Percentiles rank a stretch among this genome's conserved stretches.
Conservation (phyloP, 2,797 vertebrate genomes). For the Allobates femoralis region DNA sequence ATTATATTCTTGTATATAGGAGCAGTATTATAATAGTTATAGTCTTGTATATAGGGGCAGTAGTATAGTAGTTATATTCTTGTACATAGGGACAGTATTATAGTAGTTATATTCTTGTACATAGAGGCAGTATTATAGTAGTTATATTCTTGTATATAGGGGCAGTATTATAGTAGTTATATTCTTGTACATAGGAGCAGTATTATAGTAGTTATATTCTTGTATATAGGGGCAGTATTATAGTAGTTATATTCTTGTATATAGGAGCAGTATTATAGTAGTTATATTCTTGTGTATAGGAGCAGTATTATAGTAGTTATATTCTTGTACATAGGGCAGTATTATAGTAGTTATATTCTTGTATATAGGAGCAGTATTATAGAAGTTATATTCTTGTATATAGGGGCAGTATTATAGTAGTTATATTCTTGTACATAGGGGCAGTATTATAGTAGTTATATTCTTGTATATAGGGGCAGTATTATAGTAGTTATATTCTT, state of each 20-base stretch:
- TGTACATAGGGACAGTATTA: too few species aligned
- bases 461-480: not conserved
- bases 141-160: not conserved
- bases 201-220: too few species aligned
- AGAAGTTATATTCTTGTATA: slow-evolving; percentile 3
- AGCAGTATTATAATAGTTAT: too few species aligned
- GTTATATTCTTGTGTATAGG: not conserved
- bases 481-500: slow-evolving; percentile 9
- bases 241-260: not conserved
- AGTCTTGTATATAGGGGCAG: too few species aligned
- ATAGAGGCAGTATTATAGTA: slow-evolving; percentile 5
- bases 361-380: not conserved
- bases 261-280: slow-evolving; percentile 1
- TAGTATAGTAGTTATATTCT: too few species aligned
- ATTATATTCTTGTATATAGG: too few species aligned
- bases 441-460: slow-evolving; percentile 7
- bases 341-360: slow-evolving; percentile 5
- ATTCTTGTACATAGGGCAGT: not conserved
- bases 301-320: slow-evolving; percentile 1
- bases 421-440: not conserved
- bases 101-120: too few species aligned
- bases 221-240: not conserved
- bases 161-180: not conserved
- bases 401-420: not conserved
- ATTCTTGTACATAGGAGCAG: not conserved